Evolutionary conservation across 2,797 vertebrate genomes (phyloP), one percentile per base, ranked within the genome.

Genomic region (Pelodytes ibericus): DNA sequence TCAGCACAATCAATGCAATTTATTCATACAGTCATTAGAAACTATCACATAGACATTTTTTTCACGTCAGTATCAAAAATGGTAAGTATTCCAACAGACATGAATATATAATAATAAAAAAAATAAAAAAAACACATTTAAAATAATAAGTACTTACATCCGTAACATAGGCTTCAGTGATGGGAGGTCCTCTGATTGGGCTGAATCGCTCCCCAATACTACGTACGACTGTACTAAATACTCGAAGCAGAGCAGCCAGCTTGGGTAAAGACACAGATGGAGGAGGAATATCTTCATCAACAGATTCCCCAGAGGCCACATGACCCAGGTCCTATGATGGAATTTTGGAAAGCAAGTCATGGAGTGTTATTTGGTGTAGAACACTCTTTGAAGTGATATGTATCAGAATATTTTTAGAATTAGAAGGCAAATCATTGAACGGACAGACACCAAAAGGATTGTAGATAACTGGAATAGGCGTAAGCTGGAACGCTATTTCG

Each of bases 171-270:
- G 87, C 91, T 84, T 98, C 96, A 0, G 96, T 99, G 68, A 99
- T 99, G 0, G 97, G 98, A 9, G 95, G 95, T 24, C 97, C 98
- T 80, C 96, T 87, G 73, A 95, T 90, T 1, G 97, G 96, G 86
- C 93, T 98, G 86, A 99, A 99, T 2, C 97, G 89, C 62, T 98
- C 95, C 65, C 98, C 97, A 0, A 99, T 99, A 88, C 98, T 98
- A 88, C 96, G 95, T 77, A 99, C 97, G 75, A 99, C 97, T 0
- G 97, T 99, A 70, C 96, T 98, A 88, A 99, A 99, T n/a, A 99
- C 98, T 2, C 96, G 91, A 51, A 99, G 93, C 30, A 99, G 92
- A 0, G 98, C 98, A 1, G 97, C 98, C 85, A 99, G 88, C 66
- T 99, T 99, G 11, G 96, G 97, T 68, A 99, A 87, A 0, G 96